Percentiles rank a stretch among this genome's conserved stretches.
Evolutionary conservation across 2,797 vertebrate species (phyloP).

Genomic region (Echeneis naucrates): DNA sequence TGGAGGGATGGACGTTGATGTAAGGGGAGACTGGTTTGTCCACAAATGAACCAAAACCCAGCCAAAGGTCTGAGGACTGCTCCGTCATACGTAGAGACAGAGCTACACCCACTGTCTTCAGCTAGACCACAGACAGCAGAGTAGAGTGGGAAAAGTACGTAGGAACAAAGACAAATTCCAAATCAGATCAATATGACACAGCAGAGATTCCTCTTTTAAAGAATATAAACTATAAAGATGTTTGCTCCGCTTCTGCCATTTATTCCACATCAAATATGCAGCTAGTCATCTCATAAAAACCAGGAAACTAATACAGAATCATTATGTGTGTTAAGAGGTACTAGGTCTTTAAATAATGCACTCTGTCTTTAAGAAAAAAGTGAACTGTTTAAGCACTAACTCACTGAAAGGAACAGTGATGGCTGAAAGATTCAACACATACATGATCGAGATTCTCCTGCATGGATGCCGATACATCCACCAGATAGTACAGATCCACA

Average conservation of each 20-base stretch:
- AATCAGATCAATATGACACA: background rate
- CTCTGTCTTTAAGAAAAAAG: background rate
- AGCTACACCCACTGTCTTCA: constrained; percentile 93
- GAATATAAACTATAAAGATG: background rate
- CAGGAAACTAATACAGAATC: background rate
- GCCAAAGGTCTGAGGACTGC: constrained; percentile 92
- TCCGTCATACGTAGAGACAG: constrained; percentile 93
- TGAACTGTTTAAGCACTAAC: background rate
- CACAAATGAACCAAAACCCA: constrained; percentile 98
- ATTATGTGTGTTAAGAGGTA: constrained; percentile 1
- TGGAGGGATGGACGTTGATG: constrained; percentile 95
- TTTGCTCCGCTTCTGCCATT: background rate
- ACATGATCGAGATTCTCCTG: constrained; percentile 93
- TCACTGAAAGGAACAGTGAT: background rate
- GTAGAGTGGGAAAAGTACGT: background rate
- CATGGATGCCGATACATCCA: constrained; percentile 98
- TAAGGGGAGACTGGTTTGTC: constrained; percentile 99
- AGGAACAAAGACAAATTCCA: background rate
- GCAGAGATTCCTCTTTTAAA: background rate
- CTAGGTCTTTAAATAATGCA: background rate
- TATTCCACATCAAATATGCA: constrained; percentile 3
- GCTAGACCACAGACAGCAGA: constrained; percentile 57
- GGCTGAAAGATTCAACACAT: constrained; percentile 29
- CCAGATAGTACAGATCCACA: constrained; percentile 97
- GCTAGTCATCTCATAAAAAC: background rate